A percentile compares a stretch with the other conserved stretches of the same genome.
These are phyloP conservation scores for Ciconia boyciana DNA, from an alignment of 2,113 vertebrate species.

Conservation along the genomic window DNA sequence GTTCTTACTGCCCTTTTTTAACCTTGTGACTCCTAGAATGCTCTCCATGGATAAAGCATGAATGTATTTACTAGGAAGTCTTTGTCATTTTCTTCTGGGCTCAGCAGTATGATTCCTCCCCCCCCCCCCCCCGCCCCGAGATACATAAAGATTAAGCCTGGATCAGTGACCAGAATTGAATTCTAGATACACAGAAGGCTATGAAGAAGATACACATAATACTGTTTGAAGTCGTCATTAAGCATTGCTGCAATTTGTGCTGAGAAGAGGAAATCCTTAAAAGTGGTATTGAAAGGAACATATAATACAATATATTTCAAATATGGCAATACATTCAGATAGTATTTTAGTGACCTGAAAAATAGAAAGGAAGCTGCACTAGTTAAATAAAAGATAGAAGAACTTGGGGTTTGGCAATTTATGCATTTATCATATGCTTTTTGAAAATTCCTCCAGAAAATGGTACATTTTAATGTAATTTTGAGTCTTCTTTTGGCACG, in stretches of 20 bases:
- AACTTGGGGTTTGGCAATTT: neutral
- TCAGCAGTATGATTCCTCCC: neutral
- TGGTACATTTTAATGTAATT: neutral
- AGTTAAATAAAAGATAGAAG: slow-evolving; percentile 4
- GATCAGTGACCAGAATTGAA: neutral
- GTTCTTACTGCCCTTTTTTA: neutral
- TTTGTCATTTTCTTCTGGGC: neutral
- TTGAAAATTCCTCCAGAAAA: neutral
- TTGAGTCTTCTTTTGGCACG: neutral
- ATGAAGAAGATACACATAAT: neutral
- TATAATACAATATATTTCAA: neutral
- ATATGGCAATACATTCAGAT: neutral
- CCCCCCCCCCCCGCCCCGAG: accelerated
- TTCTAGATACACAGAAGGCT: neutral
- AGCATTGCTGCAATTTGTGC: neutral
- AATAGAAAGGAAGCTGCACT: neutral
- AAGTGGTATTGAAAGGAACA: neutral
- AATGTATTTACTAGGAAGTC: neutral
- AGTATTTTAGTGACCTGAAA: neutral
- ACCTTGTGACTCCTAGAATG: neutral
- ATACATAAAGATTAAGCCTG: neutral
- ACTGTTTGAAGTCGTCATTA: neutral
- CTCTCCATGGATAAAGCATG: neutral
- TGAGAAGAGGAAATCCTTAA: slow-evolving; percentile 20
- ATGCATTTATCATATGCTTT: neutral